A percentile compares a stretch with the other conserved stretches of the same genome.
These are phyloP conservation scores for Steromphala cineraria DNA, from an alignment of 2,888 invertebrate genomes.

Conservation along the genomic window DNA sequence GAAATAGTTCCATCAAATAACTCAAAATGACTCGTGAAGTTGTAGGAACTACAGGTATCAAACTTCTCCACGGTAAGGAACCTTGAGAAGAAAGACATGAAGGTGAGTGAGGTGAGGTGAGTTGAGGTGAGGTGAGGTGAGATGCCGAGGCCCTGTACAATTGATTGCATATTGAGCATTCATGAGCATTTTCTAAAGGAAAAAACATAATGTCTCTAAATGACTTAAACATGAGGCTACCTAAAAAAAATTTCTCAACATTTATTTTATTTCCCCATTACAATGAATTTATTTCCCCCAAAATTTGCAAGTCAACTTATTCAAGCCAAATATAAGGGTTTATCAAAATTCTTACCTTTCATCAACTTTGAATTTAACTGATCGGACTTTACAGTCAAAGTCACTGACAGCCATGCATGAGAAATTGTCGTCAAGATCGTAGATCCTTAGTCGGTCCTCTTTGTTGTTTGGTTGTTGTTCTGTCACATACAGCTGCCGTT, in stretches of 20 bases:
- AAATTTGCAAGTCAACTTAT: too few relatives aligned
- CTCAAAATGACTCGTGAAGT: constrained; percentile 24
- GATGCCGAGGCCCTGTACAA: too few relatives aligned
- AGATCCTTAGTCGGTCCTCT: constrained; percentile 36
- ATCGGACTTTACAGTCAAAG: constrained; percentile 24
- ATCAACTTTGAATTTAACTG: constrained; percentile 31
- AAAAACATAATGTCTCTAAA: too few relatives aligned
- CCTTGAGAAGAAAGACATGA: constrained; percentile 34
- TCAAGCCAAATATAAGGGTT: too few relatives aligned
- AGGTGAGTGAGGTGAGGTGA: too few relatives aligned
- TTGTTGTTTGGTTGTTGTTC: constrained; percentile 25
- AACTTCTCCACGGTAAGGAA: constrained; percentile 39
- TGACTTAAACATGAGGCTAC: too few relatives aligned
- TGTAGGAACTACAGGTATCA: constrained; percentile 23
- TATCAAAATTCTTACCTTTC: constrained; percentile 37
- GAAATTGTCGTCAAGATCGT: constrained; percentile 42
- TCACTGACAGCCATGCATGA: constrained; percentile 37
- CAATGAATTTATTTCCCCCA: background rate
- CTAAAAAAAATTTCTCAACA: too few relatives aligned
- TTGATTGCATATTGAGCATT: too few relatives aligned
- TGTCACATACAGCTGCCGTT: constrained; percentile 39
- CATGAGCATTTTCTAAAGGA: too few relatives aligned
- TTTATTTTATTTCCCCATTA: too few relatives aligned
- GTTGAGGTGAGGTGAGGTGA: too few relatives aligned
- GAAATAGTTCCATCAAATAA: constrained; percentile 26